phyloP scores from a whole-genome alignment of 2,888 invertebrate genomes.

The Hirtodrosophila duncani region DNA sequence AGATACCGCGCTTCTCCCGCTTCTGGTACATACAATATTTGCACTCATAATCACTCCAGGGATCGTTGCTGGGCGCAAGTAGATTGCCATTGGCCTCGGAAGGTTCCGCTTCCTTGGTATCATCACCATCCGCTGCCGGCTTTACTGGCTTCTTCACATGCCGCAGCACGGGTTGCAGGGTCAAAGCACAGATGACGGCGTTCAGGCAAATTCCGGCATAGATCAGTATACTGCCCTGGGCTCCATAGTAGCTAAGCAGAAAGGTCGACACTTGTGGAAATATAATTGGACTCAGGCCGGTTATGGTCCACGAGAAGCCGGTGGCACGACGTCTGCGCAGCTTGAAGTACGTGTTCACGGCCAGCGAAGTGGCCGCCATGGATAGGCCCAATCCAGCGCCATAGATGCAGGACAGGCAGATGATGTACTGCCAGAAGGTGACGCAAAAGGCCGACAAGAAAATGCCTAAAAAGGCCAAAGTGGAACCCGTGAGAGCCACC shows the following conservation, averaged over 20 bases:
- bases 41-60: conserved; percentile 68
- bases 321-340: conserved; percentile 84
- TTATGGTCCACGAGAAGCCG: conserved; percentile 85
- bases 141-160: conserved; percentile 80
- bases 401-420: conserved; percentile 84
- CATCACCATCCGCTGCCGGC: conserved; percentile 3
- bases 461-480: conserved; percentile 81
- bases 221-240: conserved; percentile 84
- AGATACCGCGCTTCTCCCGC: conserved; percentile 67
- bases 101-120: conserved; percentile 19
- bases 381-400: conserved; percentile 83
- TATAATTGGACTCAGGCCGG: conserved; percentile 85
- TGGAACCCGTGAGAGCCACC: conserved; percentile 82
- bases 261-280: conserved; percentile 85
- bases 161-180: conserved; percentile 86
- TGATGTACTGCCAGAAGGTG: conserved; percentile 82
- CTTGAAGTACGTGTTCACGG: conserved; percentile 87
- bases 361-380: conserved; percentile 84
- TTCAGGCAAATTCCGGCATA: conserved; percentile 84
- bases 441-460: conserved; percentile 82
- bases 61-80: conserved; percentile 27
- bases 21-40: conserved; percentile 70
- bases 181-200: conserved; percentile 82
- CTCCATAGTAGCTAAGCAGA: conserved; percentile 82
- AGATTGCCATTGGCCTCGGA: conserved; percentile 60